A percentile compares a stretch with the other conserved stretches of the same genome.
Evolutionary conservation across 2,113 vertebrate species (phyloP).

Genomic region (Antigone vipio): DNA sequence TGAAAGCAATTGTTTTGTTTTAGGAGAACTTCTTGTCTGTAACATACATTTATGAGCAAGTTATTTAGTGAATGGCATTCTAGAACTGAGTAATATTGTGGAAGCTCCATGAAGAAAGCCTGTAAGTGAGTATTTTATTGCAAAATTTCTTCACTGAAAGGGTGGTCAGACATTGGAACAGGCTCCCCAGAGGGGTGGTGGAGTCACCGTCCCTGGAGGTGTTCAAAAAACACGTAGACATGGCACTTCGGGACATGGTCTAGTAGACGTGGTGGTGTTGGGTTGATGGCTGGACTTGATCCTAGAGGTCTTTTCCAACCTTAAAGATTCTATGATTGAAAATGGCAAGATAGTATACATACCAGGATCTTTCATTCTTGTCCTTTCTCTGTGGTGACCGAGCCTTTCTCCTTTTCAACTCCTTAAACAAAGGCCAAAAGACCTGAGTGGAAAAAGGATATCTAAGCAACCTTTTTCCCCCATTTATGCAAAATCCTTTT

Average conservation of each 20-base stretch:
- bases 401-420: background rate
- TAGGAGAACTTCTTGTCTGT: background rate
- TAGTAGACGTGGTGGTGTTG: no score
- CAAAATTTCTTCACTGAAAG: background rate
- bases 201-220: no score
- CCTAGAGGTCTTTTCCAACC: no score
- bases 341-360: background rate
- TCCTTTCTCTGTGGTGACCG: background rate
- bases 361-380: background rate
- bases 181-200: no score
- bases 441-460: background rate
- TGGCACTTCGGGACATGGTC: no score
- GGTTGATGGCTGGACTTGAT: no score
- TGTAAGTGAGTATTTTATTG: background rate
- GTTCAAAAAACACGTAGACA: no score
- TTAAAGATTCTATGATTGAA: no score
- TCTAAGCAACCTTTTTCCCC: rapidly evolving
- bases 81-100: background rate
- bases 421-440: background rate
- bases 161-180: no score
- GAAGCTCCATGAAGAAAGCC: background rate
- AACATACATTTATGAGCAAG: background rate
- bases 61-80: background rate
- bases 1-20: background rate
- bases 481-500: background rate